Conservation (phyloP, 2,113 vertebrate genomes). For the Microtus montanus region DNA sequence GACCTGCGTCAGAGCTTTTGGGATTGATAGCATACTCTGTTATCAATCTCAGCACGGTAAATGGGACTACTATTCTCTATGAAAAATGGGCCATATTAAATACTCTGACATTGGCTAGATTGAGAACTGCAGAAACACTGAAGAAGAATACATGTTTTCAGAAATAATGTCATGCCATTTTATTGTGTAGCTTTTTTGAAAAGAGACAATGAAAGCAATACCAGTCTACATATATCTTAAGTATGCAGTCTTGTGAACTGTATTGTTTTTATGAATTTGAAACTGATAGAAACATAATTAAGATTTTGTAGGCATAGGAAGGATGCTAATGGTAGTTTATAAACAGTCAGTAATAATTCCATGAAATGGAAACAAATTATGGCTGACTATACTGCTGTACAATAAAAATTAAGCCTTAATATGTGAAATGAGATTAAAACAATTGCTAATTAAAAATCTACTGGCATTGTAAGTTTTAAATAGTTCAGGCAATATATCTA, state of each 20-base stretch:
- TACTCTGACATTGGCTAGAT: conserved; percentile 88
- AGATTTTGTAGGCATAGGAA: conserved; percentile 26
- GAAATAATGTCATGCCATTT: conserved; percentile 84
- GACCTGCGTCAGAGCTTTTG: conserved; percentile 87
- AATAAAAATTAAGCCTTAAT: conserved; percentile 42
- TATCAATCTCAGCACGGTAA: conserved; percentile 88
- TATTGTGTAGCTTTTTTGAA: conserved; percentile 78
- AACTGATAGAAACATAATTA: conserved; percentile 44
- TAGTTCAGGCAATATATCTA: not conserved
- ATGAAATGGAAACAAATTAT: conserved; percentile 27
- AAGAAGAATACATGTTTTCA: conserved; percentile 84
- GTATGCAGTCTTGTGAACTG: conserved; percentile 2
- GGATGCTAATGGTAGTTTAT: conserved; percentile 15
- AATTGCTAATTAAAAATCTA: conserved; percentile 17
- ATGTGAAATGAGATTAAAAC: conserved; percentile 8
- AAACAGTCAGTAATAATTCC: conserved; percentile 34
- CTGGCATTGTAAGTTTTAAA: conserved; percentile 18
- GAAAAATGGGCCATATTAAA: conserved; percentile 89
- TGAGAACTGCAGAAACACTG: conserved; percentile 87
- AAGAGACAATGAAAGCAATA: conserved; percentile 36
- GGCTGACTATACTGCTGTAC: not conserved
- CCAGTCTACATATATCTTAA: conserved; percentile 27
- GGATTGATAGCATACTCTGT: conserved; percentile 85
- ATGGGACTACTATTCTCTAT: conserved; percentile 85
- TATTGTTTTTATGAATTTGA: conserved; percentile 42